A percentile compares a stretch with the other conserved stretches of the same genome.
Conservation (phyloP, 2,797 vertebrate species). For the Odontamblyopus rebecca region DNA sequence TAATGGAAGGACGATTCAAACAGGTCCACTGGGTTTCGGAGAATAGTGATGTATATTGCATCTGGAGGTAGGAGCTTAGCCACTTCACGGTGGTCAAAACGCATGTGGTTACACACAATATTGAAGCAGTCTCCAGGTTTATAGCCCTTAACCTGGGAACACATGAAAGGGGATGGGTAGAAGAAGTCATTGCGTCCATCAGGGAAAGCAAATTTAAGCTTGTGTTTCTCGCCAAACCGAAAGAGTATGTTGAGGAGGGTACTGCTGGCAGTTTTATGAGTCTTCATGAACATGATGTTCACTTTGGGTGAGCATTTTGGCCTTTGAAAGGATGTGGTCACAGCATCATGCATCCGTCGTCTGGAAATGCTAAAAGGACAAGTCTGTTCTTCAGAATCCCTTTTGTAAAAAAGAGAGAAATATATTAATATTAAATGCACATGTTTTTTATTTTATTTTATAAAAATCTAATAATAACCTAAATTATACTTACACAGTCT, state of each 20-base stretch:
- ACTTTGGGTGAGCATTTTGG: constrained; percentile 74
- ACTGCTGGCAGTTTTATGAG: constrained; percentile 96
- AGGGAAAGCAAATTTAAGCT: constrained; percentile 88
- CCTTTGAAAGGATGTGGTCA: fast-evolving
- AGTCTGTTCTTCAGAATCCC: constrained; percentile 56
- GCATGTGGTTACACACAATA: constrained; percentile 95
- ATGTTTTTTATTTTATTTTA: not conserved
- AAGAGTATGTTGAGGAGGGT: constrained; percentile 94
- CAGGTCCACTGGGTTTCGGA: constrained; percentile 87
- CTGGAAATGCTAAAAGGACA: constrained; percentile 64
- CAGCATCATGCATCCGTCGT: fast-evolving
- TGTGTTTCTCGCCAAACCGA: constrained; percentile 89
- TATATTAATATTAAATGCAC: not conserved
- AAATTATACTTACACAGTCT: constrained; percentile 68
- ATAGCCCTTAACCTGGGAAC: constrained; percentile 87
- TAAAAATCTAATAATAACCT: not conserved
- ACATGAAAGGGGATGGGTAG: constrained; percentile 86
- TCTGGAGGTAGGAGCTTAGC: constrained; percentile 79
- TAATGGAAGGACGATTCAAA: constrained; percentile 97
- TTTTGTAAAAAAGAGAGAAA: constrained; percentile 37
- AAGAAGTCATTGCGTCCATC: constrained; percentile 89
- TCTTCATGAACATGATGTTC: constrained; percentile 95
- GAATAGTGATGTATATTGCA: constrained; percentile 85
- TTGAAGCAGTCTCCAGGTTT: constrained; percentile 87
- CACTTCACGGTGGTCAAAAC: constrained; percentile 86